Evolutionary conservation across 2,113 vertebrate genomes (phyloP).

Genomic region (Notiomystis cincta): DNA sequence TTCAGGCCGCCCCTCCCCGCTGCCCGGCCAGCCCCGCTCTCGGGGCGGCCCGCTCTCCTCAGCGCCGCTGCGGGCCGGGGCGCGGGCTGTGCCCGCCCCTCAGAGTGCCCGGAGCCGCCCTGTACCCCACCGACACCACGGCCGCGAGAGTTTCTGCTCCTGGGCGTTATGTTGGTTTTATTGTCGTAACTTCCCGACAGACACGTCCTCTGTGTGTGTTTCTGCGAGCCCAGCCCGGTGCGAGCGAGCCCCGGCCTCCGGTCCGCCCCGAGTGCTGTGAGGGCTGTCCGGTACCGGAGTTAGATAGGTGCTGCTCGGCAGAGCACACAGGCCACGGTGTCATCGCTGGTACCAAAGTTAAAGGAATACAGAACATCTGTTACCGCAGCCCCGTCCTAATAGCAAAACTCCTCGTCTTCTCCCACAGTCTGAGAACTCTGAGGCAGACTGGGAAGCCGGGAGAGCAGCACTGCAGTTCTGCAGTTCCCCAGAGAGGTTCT

Average conservation of each 20-base stretch:
- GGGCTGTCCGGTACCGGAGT: accelerated
- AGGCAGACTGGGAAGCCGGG: accelerated
- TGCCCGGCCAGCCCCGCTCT: background rate
- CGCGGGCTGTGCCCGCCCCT: background rate
- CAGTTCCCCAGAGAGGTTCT: accelerated
- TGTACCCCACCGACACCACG: accelerated
- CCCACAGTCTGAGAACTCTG: accelerated
- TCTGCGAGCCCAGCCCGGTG: accelerated
- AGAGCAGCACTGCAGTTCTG: accelerated
- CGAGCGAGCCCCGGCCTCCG: accelerated
- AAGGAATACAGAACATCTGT: accelerated
- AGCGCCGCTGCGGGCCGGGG: too few species aligned
- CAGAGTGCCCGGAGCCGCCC: accelerated
- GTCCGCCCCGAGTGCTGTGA: accelerated
- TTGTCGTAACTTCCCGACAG: accelerated
- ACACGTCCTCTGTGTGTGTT: accelerated
- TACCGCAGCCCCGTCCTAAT: accelerated
- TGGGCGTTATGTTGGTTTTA: accelerated
- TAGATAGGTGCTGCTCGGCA: accelerated
- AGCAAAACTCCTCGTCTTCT: background rate
- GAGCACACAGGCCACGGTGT: accelerated
- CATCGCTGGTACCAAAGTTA: accelerated
- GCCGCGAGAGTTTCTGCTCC: accelerated
- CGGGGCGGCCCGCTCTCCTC: accelerated
- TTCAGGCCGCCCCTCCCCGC: background rate